A percentile compares a stretch with the other conserved stretches of the same genome.
phyloP scores from a whole-genome alignment of 1,140 invertebrate genomes.

The Psilanteris sp. region DNA sequence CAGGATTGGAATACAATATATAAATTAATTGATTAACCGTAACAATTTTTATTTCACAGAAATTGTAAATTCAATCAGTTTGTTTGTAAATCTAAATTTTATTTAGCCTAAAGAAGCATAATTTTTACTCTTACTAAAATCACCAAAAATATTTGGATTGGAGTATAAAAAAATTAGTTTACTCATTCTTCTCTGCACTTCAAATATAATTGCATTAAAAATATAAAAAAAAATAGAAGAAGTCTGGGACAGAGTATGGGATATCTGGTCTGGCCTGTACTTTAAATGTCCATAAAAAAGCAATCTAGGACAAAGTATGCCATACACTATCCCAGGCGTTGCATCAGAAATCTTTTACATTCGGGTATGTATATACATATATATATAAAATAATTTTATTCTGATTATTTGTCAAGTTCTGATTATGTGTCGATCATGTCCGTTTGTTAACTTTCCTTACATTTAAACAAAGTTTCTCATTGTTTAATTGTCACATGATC shows the following conservation, averaged over 20 bases:
- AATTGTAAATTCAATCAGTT: too few species aligned
- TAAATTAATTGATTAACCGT: too few species aligned
- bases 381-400: too few species aligned
- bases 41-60: too few species aligned
- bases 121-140: too few species aligned
- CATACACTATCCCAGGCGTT: constrained; percentile 26
- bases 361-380: constrained; percentile 26
- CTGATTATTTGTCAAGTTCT: too few species aligned
- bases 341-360: constrained; percentile 2
- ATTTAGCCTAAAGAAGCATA: too few species aligned
- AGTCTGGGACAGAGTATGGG: constrained; percentile 19
- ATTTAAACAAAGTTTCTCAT: constrained; percentile 23
- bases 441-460: background rate
- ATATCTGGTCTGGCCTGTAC: constrained; percentile 3
- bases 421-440: constrained; percentile 21
- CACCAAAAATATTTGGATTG: background rate
- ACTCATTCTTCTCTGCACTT: background rate
- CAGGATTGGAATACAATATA: too few species aligned
- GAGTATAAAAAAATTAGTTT: constrained; percentile 1
- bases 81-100: too few species aligned
- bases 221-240: constrained; percentile 11
- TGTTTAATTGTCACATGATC: constrained; percentile 39
- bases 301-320: constrained; percentile 5
- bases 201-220: background rate
- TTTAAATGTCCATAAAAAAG: constrained; percentile 8